Evolutionary conservation across 92 coral and sea anemone genomes (phyloP), one percentile per base, ranked within the genome.

Genomic region (Actinernus sp.): DNA sequence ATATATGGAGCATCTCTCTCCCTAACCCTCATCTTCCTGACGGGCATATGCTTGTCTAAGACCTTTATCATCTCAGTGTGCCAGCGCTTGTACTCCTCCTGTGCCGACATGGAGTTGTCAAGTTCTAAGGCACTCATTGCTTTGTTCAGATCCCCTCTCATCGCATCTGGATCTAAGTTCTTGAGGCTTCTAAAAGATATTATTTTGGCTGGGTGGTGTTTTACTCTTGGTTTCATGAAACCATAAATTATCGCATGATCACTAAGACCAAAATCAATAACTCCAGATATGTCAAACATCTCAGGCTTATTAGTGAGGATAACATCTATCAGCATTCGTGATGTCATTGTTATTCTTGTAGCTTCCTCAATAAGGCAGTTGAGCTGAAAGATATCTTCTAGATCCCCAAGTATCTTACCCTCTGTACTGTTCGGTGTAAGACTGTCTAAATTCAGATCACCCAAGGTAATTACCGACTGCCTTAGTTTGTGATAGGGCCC

Each of bases 1-100:
- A 78, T 84, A 33, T 76, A 76, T 5, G 90, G 85, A 4, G 29
- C 78, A 45, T 83, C 89, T 20, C 26, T 58, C 62, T 83, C 73
- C 49, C 90, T 83, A 0, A 83, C 85, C 29, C 60, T 67, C 79
- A 83, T 76, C 58, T 76, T 83, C 49, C 44, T 83, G 2, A 76
- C 3, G 33, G 90, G 73, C 67, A 64, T 58, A 41, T 83, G 90
- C 34, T 62, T 53, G 56, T 76, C 59, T 32, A 76, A 19, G 40
- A 76, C 56, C 28, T 43, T 34, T 12, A 28, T 65, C 37, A 76
- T 30, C 29, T 43, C 65, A 4, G 23, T 55, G 18, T 55, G 65
- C 83, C 83, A 76, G 18, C 37, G 16, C 16, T 30, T 57, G 17
- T 41, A 56, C 24, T 38, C 38, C 45, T 72, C 60, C 49, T 44